Percentiles rank a stretch among this genome's conserved stretches.
Conservation (phyloP, 2,113 vertebrate genomes). For the Oostethus manadensis region DNA sequence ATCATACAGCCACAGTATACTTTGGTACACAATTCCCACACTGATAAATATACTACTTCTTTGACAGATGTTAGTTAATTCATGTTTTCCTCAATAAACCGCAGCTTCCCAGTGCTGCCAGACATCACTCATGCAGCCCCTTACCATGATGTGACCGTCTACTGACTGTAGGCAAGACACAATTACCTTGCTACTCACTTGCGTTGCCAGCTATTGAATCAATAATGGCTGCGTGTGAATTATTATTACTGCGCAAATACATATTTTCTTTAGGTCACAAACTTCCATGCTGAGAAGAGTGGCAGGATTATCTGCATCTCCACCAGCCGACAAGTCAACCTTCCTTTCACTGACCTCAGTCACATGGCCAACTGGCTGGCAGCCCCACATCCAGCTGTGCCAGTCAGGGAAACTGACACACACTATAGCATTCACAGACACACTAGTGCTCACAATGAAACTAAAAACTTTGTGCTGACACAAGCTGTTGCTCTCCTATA, state of each 20-base stretch:
- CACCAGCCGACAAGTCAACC: slow-evolving; percentile 9
- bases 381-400: slow-evolving; percentile 35
- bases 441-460: slow-evolving; percentile 14
- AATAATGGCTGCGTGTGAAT: too few relatives aligned
- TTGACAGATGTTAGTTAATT: too few relatives aligned
- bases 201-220: too few relatives aligned
- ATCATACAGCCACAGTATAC: not conserved
- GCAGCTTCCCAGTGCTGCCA: too few relatives aligned
- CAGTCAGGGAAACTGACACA: slow-evolving; percentile 34
- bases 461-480: slow-evolving; percentile 13
- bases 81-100: too few relatives aligned
- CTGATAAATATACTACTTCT: too few relatives aligned
- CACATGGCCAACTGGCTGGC: slow-evolving; percentile 51
- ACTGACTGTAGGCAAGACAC: too few relatives aligned
- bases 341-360: slow-evolving; percentile 28
- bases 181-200: too few relatives aligned
- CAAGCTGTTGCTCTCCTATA: slow-evolving; percentile 5
- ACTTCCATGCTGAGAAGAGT: slow-evolving; percentile 12
- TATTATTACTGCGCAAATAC: not conserved
- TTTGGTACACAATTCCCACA: too few relatives aligned
- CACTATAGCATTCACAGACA: slow-evolving; percentile 1
- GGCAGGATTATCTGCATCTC: slow-evolving; percentile 6
- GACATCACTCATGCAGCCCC: too few relatives aligned
- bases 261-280: not conserved
- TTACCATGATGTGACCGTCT: too few relatives aligned